Conservation (phyloP, 2,888 invertebrate species). For the Esperia sulphurella region DNA sequence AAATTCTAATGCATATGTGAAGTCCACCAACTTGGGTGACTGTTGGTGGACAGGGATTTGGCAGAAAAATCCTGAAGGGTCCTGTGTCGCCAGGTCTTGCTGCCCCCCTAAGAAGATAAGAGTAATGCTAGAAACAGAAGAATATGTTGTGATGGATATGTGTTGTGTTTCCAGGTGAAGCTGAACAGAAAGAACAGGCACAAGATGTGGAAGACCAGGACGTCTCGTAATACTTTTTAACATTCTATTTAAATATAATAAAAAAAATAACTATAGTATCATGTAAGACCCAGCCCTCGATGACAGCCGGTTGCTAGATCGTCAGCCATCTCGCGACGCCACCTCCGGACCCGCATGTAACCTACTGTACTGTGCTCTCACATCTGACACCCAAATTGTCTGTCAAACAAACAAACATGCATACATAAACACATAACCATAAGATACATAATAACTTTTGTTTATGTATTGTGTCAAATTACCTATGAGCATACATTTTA, state of each 20-base stretch:
- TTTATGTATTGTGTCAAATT: conserved; percentile 63
- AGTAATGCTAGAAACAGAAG: too few relatives aligned
- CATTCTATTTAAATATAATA: conserved; percentile 68
- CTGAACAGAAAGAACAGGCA: conserved; percentile 93
- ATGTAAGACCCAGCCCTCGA: conserved; percentile 70
- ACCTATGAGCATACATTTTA: conserved; percentile 57
- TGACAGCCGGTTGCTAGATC: conserved; percentile 5
- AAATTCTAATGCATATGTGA: too few relatives aligned
- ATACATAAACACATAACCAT: neutral
- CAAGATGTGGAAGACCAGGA: conserved; percentile 97
- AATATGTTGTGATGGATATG: too few relatives aligned
- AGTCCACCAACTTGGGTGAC: too few relatives aligned
- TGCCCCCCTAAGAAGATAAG: too few relatives aligned
- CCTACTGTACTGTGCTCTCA: neutral
- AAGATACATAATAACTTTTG: conserved; percentile 22
- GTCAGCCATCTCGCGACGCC: too few relatives aligned
- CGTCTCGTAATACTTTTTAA: conserved; percentile 88
- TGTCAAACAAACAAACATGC: neutral
- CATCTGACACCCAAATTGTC: conserved; percentile 13
- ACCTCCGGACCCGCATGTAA: neutral
- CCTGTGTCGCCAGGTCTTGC: too few relatives aligned
- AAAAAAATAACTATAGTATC: conserved; percentile 75
- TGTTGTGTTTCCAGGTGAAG: conserved; percentile 83
- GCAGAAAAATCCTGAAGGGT: too few relatives aligned
- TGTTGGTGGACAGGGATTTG: too few relatives aligned